phyloP scores from a whole-genome alignment of 1,140 invertebrate genomes.

The Colletes gigas region DNA sequence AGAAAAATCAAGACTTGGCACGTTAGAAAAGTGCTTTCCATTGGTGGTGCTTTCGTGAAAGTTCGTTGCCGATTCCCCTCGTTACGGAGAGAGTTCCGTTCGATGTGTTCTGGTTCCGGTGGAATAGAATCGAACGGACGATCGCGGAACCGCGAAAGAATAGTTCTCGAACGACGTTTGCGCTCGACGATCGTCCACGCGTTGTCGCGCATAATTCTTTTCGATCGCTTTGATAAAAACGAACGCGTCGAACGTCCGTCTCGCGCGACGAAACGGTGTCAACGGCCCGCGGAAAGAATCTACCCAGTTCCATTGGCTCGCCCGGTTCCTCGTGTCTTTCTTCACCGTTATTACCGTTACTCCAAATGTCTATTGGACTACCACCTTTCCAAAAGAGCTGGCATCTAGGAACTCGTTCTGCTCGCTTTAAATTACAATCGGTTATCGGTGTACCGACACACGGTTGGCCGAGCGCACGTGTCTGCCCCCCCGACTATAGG shows the following conservation, averaged over 20 bases:
- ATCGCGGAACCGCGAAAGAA: background rate
- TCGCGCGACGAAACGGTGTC: slow-evolving; percentile 54
- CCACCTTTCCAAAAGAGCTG: slow-evolving; percentile 74
- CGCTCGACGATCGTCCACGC: background rate
- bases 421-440: slow-evolving; percentile 68
- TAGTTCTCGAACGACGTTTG: background rate
- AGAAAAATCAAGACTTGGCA: slow-evolving; percentile 49
- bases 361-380: slow-evolving; percentile 63
- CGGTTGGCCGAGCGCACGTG: background rate
- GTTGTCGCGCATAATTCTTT: background rate
- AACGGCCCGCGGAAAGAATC: slow-evolving; percentile 50
- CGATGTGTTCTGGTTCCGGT: slow-evolving; percentile 14
- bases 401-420: slow-evolving; percentile 75
- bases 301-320: slow-evolving; percentile 47
- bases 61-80: slow-evolving; percentile 9
- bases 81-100: background rate
- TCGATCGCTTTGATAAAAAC: background rate
- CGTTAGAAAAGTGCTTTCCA: slow-evolving; percentile 45
- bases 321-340: slow-evolving; percentile 63
- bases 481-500: background rate
- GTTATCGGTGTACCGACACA: slow-evolving; percentile 17
- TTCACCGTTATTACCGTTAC: slow-evolving; percentile 76
- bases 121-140: slow-evolving; percentile 17
- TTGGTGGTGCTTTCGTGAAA: slow-evolving; percentile 48
- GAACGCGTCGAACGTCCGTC: slow-evolving; percentile 13